Base-by-base conservation (phyloP, 2,113 vertebrate genomes). In the Caranx ignobilis region DNA sequence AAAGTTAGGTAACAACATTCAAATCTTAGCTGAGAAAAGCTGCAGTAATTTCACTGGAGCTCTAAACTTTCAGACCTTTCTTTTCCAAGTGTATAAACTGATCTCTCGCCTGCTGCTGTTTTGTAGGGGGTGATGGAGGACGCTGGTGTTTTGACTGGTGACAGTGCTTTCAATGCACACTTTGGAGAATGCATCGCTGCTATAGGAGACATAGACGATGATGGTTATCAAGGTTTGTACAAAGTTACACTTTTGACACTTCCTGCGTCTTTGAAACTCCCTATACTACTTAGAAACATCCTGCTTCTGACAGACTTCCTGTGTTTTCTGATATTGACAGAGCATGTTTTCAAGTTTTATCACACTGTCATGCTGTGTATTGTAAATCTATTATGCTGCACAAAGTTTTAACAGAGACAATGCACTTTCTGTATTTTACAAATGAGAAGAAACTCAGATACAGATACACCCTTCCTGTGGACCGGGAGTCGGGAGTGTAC, bases 121-220 rank as follows among this genome's bases (percentile, higher is more conserved):
- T 75, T 83, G 78, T 90, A 99, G 98, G 98, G 97, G n/a, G 95
- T 95, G 81, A 96, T 99, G 82, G 97, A 99, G 85, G 97, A 99
- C 81, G 90, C 92, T 11, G 91, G 89, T 0, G 45, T 95, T 57
- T 87, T 99, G 89, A 92, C 65, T 0, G 98, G 98, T 5, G 96
- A 98, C 8, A 80, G 89, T 0, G 91, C 95, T 77, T 99, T 98
- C 90, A 98, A 99, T 0, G 97, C 97, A 0, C 97, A 98, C 92
- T 99, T 99, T 43, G 98, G 98, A 80, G 97, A 99, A 92, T 96
- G 95, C 91, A 97, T 99, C 2, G 86, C 96, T 0, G 76, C 93
- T 6, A 95, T 99, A 0, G 97, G 96, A 0, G 98, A 99, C 89
- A 95, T 99, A 0, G 98, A 99, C 34, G 97, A 98, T 0, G 98